Conservation (phyloP, 1,140 invertebrate species). For the Bathynomus jamesi region DNA sequence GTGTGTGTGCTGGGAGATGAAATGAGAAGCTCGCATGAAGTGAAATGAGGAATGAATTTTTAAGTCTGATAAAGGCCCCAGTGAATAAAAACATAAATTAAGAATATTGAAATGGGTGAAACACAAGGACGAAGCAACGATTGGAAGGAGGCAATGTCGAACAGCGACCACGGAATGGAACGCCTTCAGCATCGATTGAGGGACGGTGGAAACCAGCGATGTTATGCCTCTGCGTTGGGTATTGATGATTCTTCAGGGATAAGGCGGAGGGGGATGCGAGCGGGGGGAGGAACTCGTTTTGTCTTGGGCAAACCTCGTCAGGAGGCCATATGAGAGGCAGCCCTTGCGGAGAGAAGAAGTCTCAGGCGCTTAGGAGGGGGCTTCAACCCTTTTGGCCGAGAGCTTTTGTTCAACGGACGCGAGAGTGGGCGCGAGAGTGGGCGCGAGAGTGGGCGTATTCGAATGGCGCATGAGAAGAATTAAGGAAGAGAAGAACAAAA, state of each 20-base stretch:
- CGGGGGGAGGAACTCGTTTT: neutral
- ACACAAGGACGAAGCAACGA: neutral
- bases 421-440: neutral
- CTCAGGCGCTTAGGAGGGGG: neutral
- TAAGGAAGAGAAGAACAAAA: neutral
- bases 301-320: neutral
- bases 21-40: neutral
- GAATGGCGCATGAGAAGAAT: neutral
- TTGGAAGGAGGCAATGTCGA: conserved; percentile 1
- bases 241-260: neutral
- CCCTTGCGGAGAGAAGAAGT: neutral
- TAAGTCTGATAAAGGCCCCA: neutral
- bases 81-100: conserved; percentile 5
- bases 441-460: neutral
- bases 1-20: neutral
- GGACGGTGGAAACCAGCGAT: neutral
- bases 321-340: neutral
- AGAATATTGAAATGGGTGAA: neutral
- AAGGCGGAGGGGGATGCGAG: neutral
- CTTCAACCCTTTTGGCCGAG: neutral
- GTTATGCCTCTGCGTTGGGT: neutral
- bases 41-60: neutral
- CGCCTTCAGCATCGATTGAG: neutral
- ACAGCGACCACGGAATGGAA: neutral
- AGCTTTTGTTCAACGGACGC: neutral